Evolutionary conservation across 1,140 invertebrate species (phyloP).

Genomic region (Cyrtorhinus lividipennis): DNA sequence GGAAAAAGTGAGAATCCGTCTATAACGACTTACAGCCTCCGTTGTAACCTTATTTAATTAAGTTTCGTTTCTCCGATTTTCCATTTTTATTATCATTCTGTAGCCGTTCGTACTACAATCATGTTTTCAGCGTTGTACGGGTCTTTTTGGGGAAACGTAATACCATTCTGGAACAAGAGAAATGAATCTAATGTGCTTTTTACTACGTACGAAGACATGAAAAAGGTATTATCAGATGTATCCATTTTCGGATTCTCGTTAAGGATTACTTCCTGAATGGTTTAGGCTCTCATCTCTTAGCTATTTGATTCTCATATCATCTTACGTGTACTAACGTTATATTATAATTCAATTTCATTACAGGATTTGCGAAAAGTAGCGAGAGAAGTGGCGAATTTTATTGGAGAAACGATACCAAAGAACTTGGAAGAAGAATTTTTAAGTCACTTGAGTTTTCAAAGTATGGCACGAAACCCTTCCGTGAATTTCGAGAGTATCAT

Average conservation of each 20-base stretch:
- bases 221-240: slow-evolving; percentile 24
- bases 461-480: slow-evolving; percentile 31
- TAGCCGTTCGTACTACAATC: no score
- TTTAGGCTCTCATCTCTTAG: no score
- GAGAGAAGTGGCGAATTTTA: slow-evolving; percentile 40
- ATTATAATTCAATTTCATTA: no score
- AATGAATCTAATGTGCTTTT: slow-evolving; percentile 30
- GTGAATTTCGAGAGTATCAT: slow-evolving; percentile 27
- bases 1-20: slow-evolving; percentile 38
- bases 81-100: not conserved
- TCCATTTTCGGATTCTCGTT: not conserved
- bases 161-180: slow-evolving; percentile 40
- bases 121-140: slow-evolving; percentile 34
- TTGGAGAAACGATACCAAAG: not conserved
- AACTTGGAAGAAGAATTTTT: slow-evolving; percentile 35
- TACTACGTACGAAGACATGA: slow-evolving; percentile 31
- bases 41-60: not conserved
- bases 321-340: no score
- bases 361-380: slow-evolving; percentile 44
- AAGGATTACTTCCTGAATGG: no score
- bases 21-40: not conserved
- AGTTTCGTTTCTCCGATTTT: no score
- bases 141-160: slow-evolving; percentile 43
- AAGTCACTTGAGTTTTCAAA: slow-evolving; percentile 60
- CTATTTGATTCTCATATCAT: no score